Conservation (phyloP, 2,113 vertebrate species). For the Piliocolobus tephrosceles region DNA sequence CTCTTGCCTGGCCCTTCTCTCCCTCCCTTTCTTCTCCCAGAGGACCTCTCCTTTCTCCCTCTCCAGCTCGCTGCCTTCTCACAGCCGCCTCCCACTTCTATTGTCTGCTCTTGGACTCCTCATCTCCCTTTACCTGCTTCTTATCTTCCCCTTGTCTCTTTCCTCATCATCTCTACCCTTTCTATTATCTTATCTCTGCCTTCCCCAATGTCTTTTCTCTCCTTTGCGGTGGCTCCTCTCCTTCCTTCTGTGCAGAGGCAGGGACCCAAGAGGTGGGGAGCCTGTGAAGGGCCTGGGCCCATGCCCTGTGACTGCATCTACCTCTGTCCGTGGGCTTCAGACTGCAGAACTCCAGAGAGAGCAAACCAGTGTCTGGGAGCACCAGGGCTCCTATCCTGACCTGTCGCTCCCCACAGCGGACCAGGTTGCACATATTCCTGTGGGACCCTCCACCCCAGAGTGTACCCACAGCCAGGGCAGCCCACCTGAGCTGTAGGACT, state of each 20-base stretch:
- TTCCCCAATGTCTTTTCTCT: background rate
- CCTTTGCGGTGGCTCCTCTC: background rate
- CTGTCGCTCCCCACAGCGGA: background rate
- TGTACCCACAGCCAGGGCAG: background rate
- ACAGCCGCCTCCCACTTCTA: background rate
- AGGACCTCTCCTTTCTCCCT: slow-evolving; percentile 68
- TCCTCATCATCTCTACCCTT: background rate
- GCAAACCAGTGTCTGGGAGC: background rate
- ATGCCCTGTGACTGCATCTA: too few relatives aligned
- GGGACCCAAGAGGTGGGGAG: background rate
- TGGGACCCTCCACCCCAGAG: background rate
- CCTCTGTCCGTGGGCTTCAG: background rate
- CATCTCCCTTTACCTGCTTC: background rate
- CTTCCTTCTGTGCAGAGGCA: background rate
- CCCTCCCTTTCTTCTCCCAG: background rate
- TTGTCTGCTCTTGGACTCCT: too few relatives aligned
- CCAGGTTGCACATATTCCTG: background rate
- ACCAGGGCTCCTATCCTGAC: background rate
- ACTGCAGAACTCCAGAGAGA: background rate
- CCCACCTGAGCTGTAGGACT: background rate
- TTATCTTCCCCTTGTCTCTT: background rate
- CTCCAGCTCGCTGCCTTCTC: background rate
- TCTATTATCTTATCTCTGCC: background rate
- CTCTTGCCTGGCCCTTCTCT: background rate
- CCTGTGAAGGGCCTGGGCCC: background rate